Conservation (phyloP, 1,140 invertebrate species). For the Galleria mellonella region DNA sequence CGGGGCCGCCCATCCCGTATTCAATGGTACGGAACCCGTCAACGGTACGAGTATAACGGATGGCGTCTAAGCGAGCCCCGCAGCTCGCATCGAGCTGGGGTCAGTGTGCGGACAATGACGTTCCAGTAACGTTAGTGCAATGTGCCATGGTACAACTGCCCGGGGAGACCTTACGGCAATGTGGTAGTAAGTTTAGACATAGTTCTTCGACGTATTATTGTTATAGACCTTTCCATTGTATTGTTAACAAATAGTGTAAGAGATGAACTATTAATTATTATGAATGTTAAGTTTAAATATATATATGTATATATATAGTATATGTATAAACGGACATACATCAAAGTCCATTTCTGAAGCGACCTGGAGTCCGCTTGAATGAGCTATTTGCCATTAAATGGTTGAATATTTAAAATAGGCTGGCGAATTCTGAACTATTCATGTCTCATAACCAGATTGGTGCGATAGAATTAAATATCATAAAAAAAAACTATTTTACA, state of each 20-base stretch:
- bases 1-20: constrained; percentile 5
- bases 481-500: too few relatives aligned
- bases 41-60: constrained; percentile 22
- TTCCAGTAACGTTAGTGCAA: background rate
- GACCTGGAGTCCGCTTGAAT: too few relatives aligned
- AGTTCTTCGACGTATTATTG: background rate
- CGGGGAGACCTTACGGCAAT: background rate
- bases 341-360: too few relatives aligned
- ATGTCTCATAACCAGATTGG: too few relatives aligned
- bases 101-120: background rate
- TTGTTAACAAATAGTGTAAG: background rate
- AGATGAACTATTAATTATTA: background rate
- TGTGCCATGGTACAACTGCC: background rate
- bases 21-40: constrained; percentile 16
- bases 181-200: background rate
- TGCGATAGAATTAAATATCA: too few relatives aligned
- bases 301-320: background rate
- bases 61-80: constrained; percentile 10
- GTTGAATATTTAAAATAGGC: too few relatives aligned
- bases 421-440: too few relatives aligned
- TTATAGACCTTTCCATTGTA: constrained; percentile 1
- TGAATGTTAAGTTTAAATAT: background rate
- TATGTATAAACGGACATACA: too few relatives aligned
- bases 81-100: background rate
- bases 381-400: too few relatives aligned